Evolutionary conservation across 2,888 invertebrate species (phyloP).

Genomic region (Aphidoletes aphidimyza): DNA sequence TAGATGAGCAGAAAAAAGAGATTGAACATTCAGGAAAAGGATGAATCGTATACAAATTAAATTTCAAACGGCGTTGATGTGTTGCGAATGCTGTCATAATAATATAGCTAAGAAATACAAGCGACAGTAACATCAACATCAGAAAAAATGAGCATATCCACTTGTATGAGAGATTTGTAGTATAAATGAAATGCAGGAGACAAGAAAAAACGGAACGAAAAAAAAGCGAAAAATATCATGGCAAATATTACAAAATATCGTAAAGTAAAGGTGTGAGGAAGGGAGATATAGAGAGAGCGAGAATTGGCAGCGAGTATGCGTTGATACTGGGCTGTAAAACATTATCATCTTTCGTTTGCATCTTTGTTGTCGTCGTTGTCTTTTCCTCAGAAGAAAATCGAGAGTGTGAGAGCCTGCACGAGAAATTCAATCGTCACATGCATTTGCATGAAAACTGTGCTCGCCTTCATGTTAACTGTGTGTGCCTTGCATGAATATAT

Average conservation of each 20-base stretch:
- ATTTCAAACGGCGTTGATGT: conserved; percentile 17
- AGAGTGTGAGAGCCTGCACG: no score
- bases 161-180: no score
- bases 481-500: no score
- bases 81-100: conserved; percentile 10
- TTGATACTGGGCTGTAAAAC: conserved; percentile 30
- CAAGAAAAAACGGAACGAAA: background rate
- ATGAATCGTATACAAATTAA: background rate
- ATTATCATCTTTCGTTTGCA: conserved; percentile 32
- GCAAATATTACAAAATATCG: background rate
- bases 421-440: background rate
- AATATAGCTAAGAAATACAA: background rate
- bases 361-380: no score
- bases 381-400: no score
- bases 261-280: no score
- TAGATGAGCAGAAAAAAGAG: background rate
- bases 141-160: background rate
- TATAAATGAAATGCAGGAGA: background rate
- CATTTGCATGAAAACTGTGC: no score
- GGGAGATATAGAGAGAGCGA: no score
- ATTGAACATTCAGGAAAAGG: background rate
- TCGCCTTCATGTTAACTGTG: no score
- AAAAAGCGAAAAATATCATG: background rate
- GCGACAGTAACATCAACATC: background rate
- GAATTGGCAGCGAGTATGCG: conserved; percentile 13